Evolutionary conservation across 2,888 invertebrate species (phyloP), one percentile per base, ranked within the genome.

Genomic region (Xestobium rufovillosum): DNA sequence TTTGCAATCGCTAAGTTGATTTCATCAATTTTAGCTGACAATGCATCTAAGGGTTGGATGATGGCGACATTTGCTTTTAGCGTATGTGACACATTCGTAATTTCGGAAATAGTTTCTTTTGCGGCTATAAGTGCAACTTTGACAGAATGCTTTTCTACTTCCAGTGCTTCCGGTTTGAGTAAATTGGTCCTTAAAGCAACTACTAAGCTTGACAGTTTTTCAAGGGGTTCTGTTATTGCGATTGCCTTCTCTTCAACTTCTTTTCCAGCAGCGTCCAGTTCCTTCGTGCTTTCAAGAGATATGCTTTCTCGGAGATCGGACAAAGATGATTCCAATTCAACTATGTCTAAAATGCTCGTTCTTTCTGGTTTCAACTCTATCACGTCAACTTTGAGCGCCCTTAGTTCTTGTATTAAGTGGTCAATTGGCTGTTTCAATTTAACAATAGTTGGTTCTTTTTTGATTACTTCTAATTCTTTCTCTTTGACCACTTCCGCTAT

Each of bases 31-130:
- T 48, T 47, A 26, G 48, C 12, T 15, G 16, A 17, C 3, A 51
- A 29, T 13, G 48, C 32, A 37, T 51, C 50, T 9, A 51, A 12
- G 26, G 51, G 42, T 26, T 51, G 48, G 13, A n/a, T n/a, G n/a
- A 37, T 6, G 23, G 31, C n/a, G 10, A n/a, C 30, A 14, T 36
- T 9, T 16, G 30, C 19, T 3, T n/a, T 27, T 11, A 27, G 6
- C 4, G 27, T 4, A 27, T n/a, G 27, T 27, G 12, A 10, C 10
- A 12, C 27, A 27, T 27, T 27, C n/a, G 10, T 27, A 8, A 27
- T n/a, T 27, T 27, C n/a, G 12, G 27, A 27, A 27, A 26, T 2
- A 11, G 4, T 4, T 3, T 26, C 26, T 26, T 10, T 3, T 26
- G 26, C 26, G 3, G 10, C 26, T 26, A 11, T 2, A 15, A n/a